Percentiles rank a stretch among this genome's conserved stretches.
Evolutionary conservation across 1,140 invertebrate genomes (phyloP).

Genomic region (Hyposmocoma kahamanoa): DNA sequence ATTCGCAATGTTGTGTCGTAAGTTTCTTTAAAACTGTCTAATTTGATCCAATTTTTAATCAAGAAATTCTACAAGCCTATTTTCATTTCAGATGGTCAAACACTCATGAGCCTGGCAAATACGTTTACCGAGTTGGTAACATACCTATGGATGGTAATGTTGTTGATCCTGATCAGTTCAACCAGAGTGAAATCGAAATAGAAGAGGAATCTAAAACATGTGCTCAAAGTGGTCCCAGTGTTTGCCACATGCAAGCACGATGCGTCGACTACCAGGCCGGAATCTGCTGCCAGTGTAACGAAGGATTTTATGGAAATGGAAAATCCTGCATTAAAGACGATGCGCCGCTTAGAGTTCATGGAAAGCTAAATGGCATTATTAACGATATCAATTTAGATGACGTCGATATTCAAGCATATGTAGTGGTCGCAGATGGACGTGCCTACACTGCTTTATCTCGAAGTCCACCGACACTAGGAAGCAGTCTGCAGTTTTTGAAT

Average conservation of each 20-base stretch:
- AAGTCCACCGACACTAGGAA: constrained; percentile 82
- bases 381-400: constrained; percentile 84
- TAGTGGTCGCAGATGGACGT: constrained; percentile 90
- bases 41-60: background rate
- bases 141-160: constrained; percentile 77
- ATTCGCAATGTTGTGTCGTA: constrained; percentile 74
- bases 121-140: constrained; percentile 87
- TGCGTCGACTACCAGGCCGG: constrained; percentile 89
- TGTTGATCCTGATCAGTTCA: constrained; percentile 77
- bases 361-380: constrained; percentile 86
- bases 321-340: constrained; percentile 88
- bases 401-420: constrained; percentile 93
- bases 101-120: constrained; percentile 86
- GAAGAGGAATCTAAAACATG: constrained; percentile 70
- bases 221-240: constrained; percentile 74
- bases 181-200: constrained; percentile 57
- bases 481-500: constrained; percentile 85
- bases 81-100: constrained; percentile 85
- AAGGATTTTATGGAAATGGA: constrained; percentile 93
- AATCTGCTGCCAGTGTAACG: constrained; percentile 90
- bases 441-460: constrained; percentile 93
- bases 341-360: constrained; percentile 87
- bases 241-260: constrained; percentile 86
- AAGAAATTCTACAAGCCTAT: constrained; percentile 7
- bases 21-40: constrained; percentile 24